These are phyloP conservation scores for Upupa epops DNA, from an alignment of 2,113 vertebrate genomes.

Conservation along the genomic window DNA sequence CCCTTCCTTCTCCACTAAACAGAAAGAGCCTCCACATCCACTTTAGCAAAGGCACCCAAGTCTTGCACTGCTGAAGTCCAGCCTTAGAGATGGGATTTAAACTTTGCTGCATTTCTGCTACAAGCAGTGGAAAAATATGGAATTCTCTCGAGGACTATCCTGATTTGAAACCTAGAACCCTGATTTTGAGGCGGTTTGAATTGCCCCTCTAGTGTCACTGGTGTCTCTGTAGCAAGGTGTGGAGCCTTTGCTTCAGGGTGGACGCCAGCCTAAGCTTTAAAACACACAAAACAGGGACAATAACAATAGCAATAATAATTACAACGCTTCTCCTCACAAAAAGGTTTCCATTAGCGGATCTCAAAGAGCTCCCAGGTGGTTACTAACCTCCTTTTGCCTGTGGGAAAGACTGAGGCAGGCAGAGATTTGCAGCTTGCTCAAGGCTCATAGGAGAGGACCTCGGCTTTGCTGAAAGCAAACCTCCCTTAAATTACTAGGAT, in stretches of 20 bases:
- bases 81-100: neutral
- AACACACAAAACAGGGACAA: neutral
- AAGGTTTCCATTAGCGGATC: neutral
- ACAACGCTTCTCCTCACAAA: neutral
- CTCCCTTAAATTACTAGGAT: neutral
- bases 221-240: neutral
- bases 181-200: neutral
- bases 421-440: neutral
- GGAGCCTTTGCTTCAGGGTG: neutral
- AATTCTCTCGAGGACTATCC: neutral
- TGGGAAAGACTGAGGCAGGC: neutral
- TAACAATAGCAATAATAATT: neutral
- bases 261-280: neutral
- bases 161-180: neutral
- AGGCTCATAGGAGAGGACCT: neutral
- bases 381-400: neutral
- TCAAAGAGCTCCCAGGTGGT: neutral
- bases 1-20: neutral
- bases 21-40: neutral
- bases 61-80: neutral
- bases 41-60: neutral
- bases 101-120: fast-evolving
- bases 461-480: neutral
- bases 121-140: neutral
- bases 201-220: neutral